Conservation (phyloP, 2,113 vertebrate genomes). For the Drymodes brunneopygia region DNA sequence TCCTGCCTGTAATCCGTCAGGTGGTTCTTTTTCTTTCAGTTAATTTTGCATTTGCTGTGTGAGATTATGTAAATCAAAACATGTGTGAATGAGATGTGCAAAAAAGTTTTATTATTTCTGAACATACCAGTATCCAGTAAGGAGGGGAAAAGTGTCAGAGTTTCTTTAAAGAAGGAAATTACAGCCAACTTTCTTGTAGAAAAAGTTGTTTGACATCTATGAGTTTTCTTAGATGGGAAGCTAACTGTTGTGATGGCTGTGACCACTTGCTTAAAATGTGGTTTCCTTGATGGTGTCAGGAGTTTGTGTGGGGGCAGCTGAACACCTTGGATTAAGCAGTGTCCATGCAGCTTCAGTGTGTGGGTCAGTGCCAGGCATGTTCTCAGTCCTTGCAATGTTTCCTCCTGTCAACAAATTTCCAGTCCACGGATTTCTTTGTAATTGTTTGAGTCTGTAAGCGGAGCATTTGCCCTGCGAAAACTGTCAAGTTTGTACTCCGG, state of each 20-base stretch:
- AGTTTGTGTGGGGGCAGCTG: background rate
- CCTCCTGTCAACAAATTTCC: background rate
- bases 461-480: background rate
- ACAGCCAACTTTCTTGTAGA: background rate
- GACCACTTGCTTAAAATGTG: background rate
- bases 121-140: background rate
- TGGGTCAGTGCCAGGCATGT: background rate
- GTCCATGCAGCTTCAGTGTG: background rate
- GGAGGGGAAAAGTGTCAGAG: background rate
- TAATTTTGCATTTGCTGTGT: background rate
- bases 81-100: background rate
- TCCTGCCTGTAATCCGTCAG: background rate
- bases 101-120: background rate
- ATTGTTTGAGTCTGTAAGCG: background rate
- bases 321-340: background rate
- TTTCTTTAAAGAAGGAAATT: background rate
- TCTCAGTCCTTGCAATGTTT: background rate
- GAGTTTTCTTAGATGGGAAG: background rate
- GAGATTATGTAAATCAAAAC: background rate
- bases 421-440: rapidly evolving
- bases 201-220: background rate
- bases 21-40: background rate
- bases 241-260: background rate
- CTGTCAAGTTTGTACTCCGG: background rate
- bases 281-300: background rate